Evolutionary conservation across 2,797 vertebrate genomes (phyloP).

Genomic region (Tinamus major): DNA sequence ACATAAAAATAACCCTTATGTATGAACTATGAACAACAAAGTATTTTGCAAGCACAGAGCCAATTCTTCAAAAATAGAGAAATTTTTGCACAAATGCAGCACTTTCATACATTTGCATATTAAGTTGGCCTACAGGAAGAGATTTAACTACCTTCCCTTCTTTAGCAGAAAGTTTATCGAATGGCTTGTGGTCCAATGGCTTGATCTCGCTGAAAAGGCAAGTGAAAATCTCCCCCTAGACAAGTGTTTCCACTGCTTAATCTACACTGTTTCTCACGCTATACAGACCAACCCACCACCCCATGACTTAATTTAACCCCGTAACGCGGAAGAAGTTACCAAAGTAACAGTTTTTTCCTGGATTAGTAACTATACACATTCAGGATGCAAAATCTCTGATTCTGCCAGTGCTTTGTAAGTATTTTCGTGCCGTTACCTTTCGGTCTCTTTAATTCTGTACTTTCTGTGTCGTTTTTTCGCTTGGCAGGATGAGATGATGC

Average conservation of each 20-base stretch:
- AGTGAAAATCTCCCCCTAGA: no score
- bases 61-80: not conserved
- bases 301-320: not conserved
- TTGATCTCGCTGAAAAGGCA: no score
- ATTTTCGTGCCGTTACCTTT: constrained; percentile 68
- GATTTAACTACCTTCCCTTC: not conserved
- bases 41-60: not conserved
- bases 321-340: not conserved
- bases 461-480: constrained; percentile 81
- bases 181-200: no score
- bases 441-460: constrained; percentile 71
- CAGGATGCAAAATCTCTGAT: not conserved
- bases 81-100: no score
- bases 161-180: no score
- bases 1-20: not conserved
- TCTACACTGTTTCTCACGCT: no score
- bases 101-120: not conserved
- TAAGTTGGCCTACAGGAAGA: not conserved
- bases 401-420: not conserved
- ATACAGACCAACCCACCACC: no score
- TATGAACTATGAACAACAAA: not conserved
- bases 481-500: constrained; percentile 73
- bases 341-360: not conserved
- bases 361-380: not conserved
- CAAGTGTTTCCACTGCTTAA: no score